A percentile compares a stretch with the other conserved stretches of the same genome.
These are phyloP conservation scores for Aphodius sticticus DNA, from an alignment of 2,888 invertebrate species.

Conservation along the genomic window DNA sequence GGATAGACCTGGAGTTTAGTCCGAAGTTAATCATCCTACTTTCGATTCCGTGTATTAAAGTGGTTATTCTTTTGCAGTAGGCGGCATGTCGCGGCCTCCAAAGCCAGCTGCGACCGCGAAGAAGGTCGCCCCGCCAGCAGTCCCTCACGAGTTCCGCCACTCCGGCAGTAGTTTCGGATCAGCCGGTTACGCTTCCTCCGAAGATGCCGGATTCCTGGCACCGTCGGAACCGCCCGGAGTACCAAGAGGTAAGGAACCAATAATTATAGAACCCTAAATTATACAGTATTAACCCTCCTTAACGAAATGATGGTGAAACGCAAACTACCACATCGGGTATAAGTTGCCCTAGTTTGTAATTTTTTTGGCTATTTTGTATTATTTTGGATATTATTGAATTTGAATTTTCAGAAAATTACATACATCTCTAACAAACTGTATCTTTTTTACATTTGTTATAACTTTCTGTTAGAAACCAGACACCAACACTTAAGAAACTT, in stretches of 20 bases:
- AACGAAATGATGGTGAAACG: too few relatives aligned
- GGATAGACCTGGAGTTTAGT: background rate
- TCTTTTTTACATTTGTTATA: too few relatives aligned
- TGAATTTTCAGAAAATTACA: too few relatives aligned
- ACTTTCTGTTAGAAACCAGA: too few relatives aligned
- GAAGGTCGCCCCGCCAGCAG: constrained; percentile 89
- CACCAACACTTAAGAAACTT: too few relatives aligned
- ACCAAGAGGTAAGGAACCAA: constrained; percentile 51
- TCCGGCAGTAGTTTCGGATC: constrained; percentile 82
- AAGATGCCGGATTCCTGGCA: constrained; percentile 75
- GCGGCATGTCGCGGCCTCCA: constrained; percentile 88
- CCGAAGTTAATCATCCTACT: background rate
- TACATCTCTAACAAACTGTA: too few relatives aligned
- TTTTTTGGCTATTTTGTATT: too few relatives aligned
- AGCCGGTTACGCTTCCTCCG: constrained; percentile 80
- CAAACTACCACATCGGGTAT: too few relatives aligned
- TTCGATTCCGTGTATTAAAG: background rate
- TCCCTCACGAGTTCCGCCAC: constrained; percentile 82
- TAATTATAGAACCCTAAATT: background rate
- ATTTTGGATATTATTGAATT: too few relatives aligned
- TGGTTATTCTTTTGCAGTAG: constrained; percentile 69
- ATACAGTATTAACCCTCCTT: background rate
- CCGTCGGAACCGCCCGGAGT: constrained; percentile 62
- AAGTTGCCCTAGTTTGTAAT: too few relatives aligned
- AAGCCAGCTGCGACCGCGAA: constrained; percentile 86